These are phyloP conservation scores for Leontocebus nigricollis DNA, from an alignment of 2,797 vertebrate species.

Conservation along the genomic window DNA sequence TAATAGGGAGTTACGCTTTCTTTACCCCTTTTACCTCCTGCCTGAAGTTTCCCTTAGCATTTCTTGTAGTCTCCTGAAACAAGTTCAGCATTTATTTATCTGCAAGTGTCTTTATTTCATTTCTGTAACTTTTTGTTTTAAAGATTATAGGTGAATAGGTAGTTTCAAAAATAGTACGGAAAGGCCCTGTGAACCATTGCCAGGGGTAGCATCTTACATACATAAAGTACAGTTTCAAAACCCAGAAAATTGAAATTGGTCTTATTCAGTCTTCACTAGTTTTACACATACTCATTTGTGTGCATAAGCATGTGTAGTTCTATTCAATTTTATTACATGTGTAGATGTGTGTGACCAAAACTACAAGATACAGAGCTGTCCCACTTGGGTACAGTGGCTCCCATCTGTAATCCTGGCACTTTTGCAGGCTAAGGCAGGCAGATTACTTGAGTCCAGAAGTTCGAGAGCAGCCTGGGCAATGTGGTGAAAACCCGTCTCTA, in stretches of 20 bases:
- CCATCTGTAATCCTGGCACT: no score
- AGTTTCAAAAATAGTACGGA: neutral
- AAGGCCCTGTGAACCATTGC: neutral
- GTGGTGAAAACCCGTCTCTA: no score
- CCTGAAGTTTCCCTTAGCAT: neutral
- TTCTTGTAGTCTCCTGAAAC: neutral
- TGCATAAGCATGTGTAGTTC: neutral
- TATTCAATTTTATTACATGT: neutral
- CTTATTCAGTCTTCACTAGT: neutral
- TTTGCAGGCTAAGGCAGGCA: no score
- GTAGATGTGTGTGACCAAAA: neutral
- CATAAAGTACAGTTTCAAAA: neutral
- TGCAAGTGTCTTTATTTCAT: neutral
- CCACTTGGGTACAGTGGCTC: no score
- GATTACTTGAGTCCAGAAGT: no score
- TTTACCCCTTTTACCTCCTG: neutral
- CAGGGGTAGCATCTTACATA: neutral
- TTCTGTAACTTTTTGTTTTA: constrained; percentile 22
- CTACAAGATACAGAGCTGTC: neutral
- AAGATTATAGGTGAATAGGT: neutral
- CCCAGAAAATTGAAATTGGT: neutral
- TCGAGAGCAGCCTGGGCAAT: no score
- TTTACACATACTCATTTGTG: neutral
- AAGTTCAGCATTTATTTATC: neutral
- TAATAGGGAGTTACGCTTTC: neutral